phyloP scores from a whole-genome alignment of 2,113 vertebrate genomes.

The Coturnix japonica region DNA sequence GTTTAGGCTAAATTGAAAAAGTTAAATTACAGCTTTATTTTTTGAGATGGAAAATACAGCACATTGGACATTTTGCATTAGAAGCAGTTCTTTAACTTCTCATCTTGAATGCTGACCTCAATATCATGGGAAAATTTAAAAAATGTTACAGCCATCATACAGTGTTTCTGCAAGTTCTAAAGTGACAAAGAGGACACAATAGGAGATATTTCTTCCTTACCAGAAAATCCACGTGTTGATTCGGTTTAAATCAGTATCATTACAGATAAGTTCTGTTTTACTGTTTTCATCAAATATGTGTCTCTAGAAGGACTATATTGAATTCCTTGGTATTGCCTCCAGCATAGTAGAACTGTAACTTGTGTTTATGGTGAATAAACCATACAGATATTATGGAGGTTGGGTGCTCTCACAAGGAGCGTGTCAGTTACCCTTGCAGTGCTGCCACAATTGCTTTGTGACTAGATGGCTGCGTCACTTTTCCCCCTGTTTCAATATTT shows the following conservation, averaged over 20 bases:
- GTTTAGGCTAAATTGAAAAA: not conserved
- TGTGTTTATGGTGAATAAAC: constrained; percentile 25
- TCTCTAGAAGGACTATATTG: not conserved
- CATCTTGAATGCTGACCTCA: not conserved
- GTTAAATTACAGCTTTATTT: not conserved
- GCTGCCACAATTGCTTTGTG: constrained; percentile 43
- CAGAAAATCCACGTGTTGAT: not conserved
- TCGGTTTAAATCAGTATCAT: not conserved
- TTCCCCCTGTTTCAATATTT: not conserved
- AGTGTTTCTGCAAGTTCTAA: not conserved
- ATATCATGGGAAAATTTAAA: not conserved
- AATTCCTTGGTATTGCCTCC: not conserved
- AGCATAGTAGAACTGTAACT: not conserved
- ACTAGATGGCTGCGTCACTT: not conserved
- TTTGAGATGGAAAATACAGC: not conserved
- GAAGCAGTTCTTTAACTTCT: not conserved
- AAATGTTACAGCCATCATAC: not conserved
- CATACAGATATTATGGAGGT: not conserved
- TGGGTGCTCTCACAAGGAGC: constrained; percentile 25
- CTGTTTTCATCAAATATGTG: not conserved
- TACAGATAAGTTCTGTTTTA: not conserved
- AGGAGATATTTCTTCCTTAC: not conserved
- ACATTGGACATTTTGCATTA: not conserved
- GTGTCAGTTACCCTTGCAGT: constrained; percentile 9
- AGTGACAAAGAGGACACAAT: not conserved